A percentile compares a stretch with the other conserved stretches of the same genome.
Evolutionary conservation across 2,888 invertebrate genomes (phyloP).

Genomic region (Dromius quadrimaculatus): DNA sequence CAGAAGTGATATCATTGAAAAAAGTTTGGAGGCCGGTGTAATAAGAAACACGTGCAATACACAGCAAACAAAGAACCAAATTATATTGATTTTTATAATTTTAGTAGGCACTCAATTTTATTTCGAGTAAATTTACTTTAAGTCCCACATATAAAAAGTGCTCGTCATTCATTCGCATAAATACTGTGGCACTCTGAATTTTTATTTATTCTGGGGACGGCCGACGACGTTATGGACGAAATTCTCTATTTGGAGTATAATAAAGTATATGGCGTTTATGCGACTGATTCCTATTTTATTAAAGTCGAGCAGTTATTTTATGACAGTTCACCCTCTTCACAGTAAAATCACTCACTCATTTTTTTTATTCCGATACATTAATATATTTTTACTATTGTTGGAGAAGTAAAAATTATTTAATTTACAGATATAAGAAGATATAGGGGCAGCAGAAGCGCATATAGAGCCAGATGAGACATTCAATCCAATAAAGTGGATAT

Average conservation of each 20-base stretch:
- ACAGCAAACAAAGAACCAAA: conserved; percentile 38
- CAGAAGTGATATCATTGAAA: too few species aligned
- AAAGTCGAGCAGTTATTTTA: conserved; percentile 61
- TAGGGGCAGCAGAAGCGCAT: too few species aligned
- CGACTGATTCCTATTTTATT: conserved; percentile 63
- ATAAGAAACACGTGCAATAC: background rate
- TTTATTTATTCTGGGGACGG: conserved; percentile 60
- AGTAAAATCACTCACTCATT: conserved; percentile 35
- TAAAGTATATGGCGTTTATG: conserved; percentile 62
- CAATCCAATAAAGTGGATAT: too few species aligned
- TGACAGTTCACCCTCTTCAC: conserved; percentile 1
- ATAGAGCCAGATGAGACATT: too few species aligned
- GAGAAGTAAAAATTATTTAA: background rate
- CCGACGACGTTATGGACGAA: conserved; percentile 60
- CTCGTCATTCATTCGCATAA: conserved; percentile 63
- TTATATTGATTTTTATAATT: conserved; percentile 55
- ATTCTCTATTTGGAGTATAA: conserved; percentile 61
- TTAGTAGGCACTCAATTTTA: conserved; percentile 63
- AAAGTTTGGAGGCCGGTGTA: too few species aligned
- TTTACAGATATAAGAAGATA: background rate
- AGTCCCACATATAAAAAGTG: conserved; percentile 61
- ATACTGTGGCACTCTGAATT: conserved; percentile 62
- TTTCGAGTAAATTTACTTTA: conserved; percentile 61
- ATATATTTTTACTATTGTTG: conserved; percentile 3
- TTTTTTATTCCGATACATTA: conserved; percentile 30